Percentiles rank a stretch among this genome's conserved stretches.
phyloP scores from a whole-genome alignment of 2,113 vertebrate species.

The Tetraodon nigroviridis region DNA sequence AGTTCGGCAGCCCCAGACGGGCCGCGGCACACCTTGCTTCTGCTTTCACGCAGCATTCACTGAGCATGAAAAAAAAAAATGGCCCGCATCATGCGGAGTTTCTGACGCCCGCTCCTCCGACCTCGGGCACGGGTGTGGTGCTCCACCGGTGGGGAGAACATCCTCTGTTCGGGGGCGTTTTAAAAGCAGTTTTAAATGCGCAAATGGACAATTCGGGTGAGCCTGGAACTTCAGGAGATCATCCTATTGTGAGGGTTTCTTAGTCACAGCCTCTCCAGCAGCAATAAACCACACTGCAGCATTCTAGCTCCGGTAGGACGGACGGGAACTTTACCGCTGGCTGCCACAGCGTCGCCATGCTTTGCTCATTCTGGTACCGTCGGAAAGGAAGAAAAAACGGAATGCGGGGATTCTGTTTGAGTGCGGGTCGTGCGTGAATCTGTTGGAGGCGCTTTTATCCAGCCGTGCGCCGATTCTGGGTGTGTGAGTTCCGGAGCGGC shows the following conservation, averaged over 20 bases:
- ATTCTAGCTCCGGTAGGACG: constrained; percentile 65
- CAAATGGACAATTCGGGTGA: too few species aligned
- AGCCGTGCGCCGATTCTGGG: constrained; percentile 27
- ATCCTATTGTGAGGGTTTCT: neutral
- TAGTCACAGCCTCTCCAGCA: constrained; percentile 49
- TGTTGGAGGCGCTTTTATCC: too few species aligned
- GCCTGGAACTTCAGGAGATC: too few species aligned
- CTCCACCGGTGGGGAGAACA: too few species aligned
- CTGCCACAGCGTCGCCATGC: too few species aligned
- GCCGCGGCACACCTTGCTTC: constrained; percentile 37
- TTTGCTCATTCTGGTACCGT: too few species aligned
- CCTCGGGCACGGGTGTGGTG: constrained; percentile 54
- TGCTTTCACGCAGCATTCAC: constrained; percentile 22
- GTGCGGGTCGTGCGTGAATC: too few species aligned
- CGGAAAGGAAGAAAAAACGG: too few species aligned
- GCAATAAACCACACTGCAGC: constrained; percentile 73
- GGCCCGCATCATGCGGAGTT: constrained; percentile 10
- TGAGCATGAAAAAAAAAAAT: neutral
- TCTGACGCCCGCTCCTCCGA: constrained; percentile 8
- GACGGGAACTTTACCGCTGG: constrained; percentile 29
- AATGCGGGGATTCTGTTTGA: too few species aligned
- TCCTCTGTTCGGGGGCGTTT: too few species aligned
- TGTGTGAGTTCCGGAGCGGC: constrained; percentile 11
- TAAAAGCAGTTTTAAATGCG: too few species aligned
- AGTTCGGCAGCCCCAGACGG: constrained; percentile 55